Base-by-base conservation (phyloP, 2,797 vertebrate species). In the Sebastiscus tertius region DNA sequence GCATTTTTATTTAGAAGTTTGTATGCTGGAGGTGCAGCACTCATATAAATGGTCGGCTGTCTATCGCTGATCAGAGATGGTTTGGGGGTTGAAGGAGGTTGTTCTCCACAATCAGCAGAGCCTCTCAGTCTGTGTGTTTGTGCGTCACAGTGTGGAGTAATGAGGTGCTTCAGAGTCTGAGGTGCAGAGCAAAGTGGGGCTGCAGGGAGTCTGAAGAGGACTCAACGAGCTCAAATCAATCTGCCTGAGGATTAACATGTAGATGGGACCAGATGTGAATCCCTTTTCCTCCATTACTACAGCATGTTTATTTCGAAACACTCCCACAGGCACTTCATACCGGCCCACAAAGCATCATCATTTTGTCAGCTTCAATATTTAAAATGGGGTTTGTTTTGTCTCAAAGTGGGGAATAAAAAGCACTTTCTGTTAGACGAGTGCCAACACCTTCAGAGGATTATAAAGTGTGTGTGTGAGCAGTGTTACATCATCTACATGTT, bases 131-230 rank as follows among this genome's bases (percentile, higher is more conserved):
- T 1, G 58, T 65, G 85, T 73, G 85, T 77, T 67, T 76, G 71
- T 84, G 90, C 82, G 72, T 89, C 77, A 87, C 79, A 60, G 54
- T 71, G 55, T 42, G 69, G 13, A 61, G 66, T 90, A 75, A 91
- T 88, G 87, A 93, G 83, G 72, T 87, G 74, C 89, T 93, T 87
- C 72, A 92, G 77, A 81, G 31, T 61, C 70, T 27, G 77, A 76
- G 75, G 70, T 59, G 62, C 69, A 24, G 56, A 58, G 77, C 39
- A 54, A 78, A 87, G 89, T 68, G 82, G 77, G 34, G 72, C 75
- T 79, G 75, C 65, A 42, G 64, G 71, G 56, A 72, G 74, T 18
- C 73, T 92, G 72, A 70, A 92, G 92, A 82, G 89, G 84, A 75
- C 76, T 90, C 74, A 8, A 81, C 8, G 9, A 87, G 79, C 72